A percentile compares a stretch with the other conserved stretches of the same genome.
Evolutionary conservation across 2,113 vertebrate species (phyloP).

Genomic region (Laticauda colubrina): DNA sequence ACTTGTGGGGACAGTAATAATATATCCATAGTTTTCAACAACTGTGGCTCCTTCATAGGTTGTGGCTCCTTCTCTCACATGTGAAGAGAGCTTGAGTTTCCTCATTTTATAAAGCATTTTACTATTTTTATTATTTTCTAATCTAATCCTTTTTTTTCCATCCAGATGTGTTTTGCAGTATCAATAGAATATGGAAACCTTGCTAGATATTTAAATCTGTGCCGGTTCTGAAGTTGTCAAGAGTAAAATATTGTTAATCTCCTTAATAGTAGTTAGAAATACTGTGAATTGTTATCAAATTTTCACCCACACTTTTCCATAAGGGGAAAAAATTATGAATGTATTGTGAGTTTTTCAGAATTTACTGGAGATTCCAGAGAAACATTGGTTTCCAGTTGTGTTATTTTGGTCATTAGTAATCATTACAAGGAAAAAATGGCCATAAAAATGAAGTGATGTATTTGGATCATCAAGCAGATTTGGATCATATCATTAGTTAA

Average conservation of each 20-base stretch:
- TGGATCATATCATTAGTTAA: background rate
- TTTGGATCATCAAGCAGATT: background rate
- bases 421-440: background rate
- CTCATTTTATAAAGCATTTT: background rate
- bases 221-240: background rate
- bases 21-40: background rate
- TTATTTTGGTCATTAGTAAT: conserved; percentile 29
- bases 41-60: background rate
- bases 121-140: background rate
- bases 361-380: background rate
- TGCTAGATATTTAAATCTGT: background rate
- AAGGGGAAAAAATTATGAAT: background rate
- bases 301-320: background rate
- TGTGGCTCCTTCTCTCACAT: too few relatives aligned
- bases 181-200: background rate
- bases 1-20: too few relatives aligned
- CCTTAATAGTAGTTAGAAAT: background rate
- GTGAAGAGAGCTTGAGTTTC: background rate
- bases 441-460: conserved; percentile 2
- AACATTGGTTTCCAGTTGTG: background rate
- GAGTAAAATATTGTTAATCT: background rate
- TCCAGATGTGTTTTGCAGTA: background rate
- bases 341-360: background rate
- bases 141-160: background rate
- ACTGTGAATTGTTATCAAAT: background rate